phyloP scores from a whole-genome alignment of 2,797 vertebrate species.

The Lycodopsis pacificus region DNA sequence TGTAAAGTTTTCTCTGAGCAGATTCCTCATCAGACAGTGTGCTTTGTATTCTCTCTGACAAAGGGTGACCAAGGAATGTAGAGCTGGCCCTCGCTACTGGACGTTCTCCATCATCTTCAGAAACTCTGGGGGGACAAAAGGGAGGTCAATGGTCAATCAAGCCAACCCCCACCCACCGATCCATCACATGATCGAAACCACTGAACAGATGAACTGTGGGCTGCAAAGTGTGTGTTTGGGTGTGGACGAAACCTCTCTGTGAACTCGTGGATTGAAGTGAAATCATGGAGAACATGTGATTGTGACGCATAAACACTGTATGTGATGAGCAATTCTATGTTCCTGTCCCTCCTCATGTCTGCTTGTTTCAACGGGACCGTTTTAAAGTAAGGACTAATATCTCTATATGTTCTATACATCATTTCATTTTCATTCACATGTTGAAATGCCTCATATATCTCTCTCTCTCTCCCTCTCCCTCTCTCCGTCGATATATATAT shows the following conservation, averaged over 20 bases:
- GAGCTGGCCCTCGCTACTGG: constrained; percentile 72
- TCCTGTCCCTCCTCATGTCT: neutral
- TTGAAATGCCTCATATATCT: too few relatives aligned
- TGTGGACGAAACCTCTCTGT: neutral
- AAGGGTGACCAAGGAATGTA: constrained; percentile 68
- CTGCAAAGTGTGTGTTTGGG: neutral
- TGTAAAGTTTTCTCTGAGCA: constrained; percentile 6
- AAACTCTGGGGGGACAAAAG: constrained; percentile 76
- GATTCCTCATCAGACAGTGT: neutral
- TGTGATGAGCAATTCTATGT: neutral
- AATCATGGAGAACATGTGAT: neutral
- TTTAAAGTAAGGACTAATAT: too few relatives aligned
- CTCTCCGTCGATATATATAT: too few relatives aligned
- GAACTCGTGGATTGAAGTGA: neutral
- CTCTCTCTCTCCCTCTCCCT: too few relatives aligned
- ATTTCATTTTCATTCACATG: too few relatives aligned
- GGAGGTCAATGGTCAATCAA: neutral
- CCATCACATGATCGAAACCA: neutral
- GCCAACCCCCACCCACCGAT: neutral
- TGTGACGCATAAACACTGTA: neutral
- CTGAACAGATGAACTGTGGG: neutral
- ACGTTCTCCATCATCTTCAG: constrained; percentile 89
- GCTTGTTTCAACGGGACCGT: too few relatives aligned
- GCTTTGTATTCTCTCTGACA: constrained; percentile 25
- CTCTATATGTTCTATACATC: too few relatives aligned